Base-by-base conservation (phyloP, 2,888 invertebrate species). In the Xestia c-nigrum region DNA sequence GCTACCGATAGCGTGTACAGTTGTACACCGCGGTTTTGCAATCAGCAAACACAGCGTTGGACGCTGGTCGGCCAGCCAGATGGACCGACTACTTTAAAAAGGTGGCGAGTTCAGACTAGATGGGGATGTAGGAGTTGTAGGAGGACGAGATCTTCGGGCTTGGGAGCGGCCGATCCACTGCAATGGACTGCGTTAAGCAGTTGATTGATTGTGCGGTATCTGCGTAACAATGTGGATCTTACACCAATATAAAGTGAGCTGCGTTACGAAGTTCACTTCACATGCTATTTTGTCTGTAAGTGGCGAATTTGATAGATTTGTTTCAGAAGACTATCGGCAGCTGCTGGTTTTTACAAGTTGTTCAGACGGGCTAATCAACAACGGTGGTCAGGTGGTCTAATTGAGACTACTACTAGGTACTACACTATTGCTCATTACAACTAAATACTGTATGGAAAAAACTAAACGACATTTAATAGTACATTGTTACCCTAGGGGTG, bases 151-250 rank as follows among this genome's bases (percentile, higher is more conserved):
- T 59, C 31, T n/a, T 55, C 31, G 31, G 16, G 31, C 59, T 7
- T 59, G 14, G 31, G 7, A 59, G 16, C 24, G 16, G 31, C 31
- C 16, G 14, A 31, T 59, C 6, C 31, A 7, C 57, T 16, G 31
- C 57, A 59, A 31, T 59, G 6, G 24, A 59, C 55, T 55, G n/a
- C 55, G 10, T 10, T 24, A 14, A 5, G 2, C 24, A 24, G 9
- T 12, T 55, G 55, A 57, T 57, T 57, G 57, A 57, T 57, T 24
- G 57, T 6, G 50, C 43, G 83, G 81, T 78, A 59, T 50, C 38
- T 31, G 72, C 46, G 21, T 43, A 75, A 43, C 43, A 61, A 74
- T 31, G 14, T 47, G 21, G 52, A 66, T 43, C 21, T 43, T 59
- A 43, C 50, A 75, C 16, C 21, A 55, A 55, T n/a, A 55, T 12